Conservation (phyloP, 2,888 invertebrate species). For the Julus scandinavius region DNA sequence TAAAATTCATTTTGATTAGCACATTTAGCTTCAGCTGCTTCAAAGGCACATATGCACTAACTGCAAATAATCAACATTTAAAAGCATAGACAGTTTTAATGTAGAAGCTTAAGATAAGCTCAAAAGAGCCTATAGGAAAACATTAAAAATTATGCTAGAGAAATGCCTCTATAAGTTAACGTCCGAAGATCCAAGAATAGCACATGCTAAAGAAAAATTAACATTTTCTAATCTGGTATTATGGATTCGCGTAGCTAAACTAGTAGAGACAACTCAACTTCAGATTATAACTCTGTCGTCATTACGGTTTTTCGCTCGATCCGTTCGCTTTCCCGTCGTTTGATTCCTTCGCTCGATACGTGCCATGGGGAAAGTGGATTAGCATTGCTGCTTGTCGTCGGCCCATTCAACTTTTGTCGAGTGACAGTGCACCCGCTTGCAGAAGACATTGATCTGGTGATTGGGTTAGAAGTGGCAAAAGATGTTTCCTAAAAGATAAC, state of each 20-base stretch:
- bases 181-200: neutral
- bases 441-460: slow-evolving; percentile 61
- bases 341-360: slow-evolving; percentile 55
- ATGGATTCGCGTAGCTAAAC: neutral
- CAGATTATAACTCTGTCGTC: slow-evolving; percentile 61
- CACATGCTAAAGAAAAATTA: neutral
- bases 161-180: neutral
- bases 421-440: slow-evolving; percentile 59
- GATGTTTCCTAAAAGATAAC: slow-evolving; percentile 61
- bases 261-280: neutral
- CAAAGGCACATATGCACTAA: neutral
- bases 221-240: neutral
- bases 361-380: slow-evolving; percentile 59
- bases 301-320: slow-evolving; percentile 60
- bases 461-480: slow-evolving; percentile 61
- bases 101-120: neutral
- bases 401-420: slow-evolving; percentile 59
- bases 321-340: slow-evolving; percentile 58
- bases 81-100: neutral
- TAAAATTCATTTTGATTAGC: neutral
- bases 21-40: neutral
- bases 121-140: neutral
- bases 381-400: slow-evolving; percentile 54
- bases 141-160: slow-evolving; percentile 9
- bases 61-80: neutral